These are phyloP conservation scores for Atherinomorus stipes DNA, from an alignment of 2,113 vertebrate genomes.

Conservation along the genomic window DNA sequence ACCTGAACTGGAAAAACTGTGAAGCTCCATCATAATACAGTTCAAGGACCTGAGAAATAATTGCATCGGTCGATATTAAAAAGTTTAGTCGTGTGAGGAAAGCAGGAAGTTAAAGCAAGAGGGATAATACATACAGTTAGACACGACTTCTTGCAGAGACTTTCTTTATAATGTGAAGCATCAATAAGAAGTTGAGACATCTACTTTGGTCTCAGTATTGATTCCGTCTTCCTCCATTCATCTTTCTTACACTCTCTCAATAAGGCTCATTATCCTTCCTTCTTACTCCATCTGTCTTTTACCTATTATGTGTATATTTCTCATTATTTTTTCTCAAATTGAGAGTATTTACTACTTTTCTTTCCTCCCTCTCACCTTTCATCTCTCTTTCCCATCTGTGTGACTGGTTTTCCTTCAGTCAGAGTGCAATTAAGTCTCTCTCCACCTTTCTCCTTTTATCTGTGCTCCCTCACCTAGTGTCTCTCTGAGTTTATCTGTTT, in stretches of 20 bases:
- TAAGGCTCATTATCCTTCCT: conserved; percentile 4
- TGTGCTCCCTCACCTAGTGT: not conserved
- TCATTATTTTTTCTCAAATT: conserved; percentile 26
- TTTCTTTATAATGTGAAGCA: conserved; percentile 30
- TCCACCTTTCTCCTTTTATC: not conserved
- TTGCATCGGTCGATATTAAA: not conserved
- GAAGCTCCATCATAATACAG: too few relatives aligned
- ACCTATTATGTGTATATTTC: conserved; percentile 11
- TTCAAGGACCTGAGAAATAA: not conserved
- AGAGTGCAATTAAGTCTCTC: not conserved
- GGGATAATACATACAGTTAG: not conserved
- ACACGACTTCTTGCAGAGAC: not conserved
- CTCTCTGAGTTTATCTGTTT: not conserved
- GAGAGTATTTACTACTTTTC: conserved; percentile 2
- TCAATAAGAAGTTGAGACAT: conserved; percentile 30
- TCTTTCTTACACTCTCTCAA: conserved; percentile 24
- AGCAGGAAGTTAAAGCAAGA: not conserved
- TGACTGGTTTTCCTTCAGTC: conserved; percentile 11
- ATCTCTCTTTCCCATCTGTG: not conserved
- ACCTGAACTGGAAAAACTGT: too few relatives aligned
- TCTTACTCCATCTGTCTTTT: conserved; percentile 10
- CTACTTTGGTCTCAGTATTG: conserved; percentile 26
- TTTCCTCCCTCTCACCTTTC: not conserved
- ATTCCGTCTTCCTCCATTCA: conserved; percentile 22
- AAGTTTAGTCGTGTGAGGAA: not conserved